Percentiles rank a stretch among this genome's conserved stretches.
These are phyloP conservation scores for Salvator merianae DNA, from an alignment of 2,113 vertebrate genomes.

Conservation along the genomic window DNA sequence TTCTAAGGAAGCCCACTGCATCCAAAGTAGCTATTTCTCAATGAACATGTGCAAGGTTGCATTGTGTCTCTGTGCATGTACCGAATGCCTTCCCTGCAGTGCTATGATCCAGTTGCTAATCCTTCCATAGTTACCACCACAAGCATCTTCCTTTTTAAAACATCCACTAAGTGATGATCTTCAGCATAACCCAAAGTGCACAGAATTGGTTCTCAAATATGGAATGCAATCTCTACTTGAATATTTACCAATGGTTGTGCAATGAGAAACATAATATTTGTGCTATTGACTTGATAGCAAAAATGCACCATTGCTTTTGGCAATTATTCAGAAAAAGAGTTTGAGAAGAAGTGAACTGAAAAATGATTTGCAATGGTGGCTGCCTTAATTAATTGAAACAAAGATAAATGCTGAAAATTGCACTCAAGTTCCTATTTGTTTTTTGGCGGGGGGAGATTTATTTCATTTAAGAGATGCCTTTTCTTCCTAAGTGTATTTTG, in stretches of 20 bases:
- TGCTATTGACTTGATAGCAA: conserved; percentile 53
- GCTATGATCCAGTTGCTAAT: too few relatives aligned
- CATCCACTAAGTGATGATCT: not conserved
- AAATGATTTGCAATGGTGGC: conserved; percentile 43
- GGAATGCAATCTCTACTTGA: conserved; percentile 40
- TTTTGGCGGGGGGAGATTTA: not conserved
- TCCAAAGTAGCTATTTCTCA: not conserved
- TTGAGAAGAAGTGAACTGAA: conserved; percentile 45
- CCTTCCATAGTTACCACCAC: too few relatives aligned
- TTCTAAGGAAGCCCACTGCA: not conserved
- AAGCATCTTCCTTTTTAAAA: too few relatives aligned
- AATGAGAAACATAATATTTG: conserved; percentile 64
- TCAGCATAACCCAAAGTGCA: conserved; percentile 29
- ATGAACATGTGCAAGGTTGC: not conserved
- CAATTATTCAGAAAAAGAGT: conserved; percentile 46
- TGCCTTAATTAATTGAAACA: not conserved
- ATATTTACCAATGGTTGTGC: conserved; percentile 59
- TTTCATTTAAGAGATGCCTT: conserved; percentile 57
- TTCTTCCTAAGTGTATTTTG: conserved; percentile 58
- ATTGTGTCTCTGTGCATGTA: not conserved
- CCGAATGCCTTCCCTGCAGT: not conserved
- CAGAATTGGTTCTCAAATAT: conserved; percentile 53
- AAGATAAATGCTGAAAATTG: not conserved
- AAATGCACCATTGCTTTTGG: conserved; percentile 53
- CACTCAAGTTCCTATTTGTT: conserved; percentile 50